These are phyloP conservation scores for Palloptera scutellata DNA, from an alignment of 2,888 invertebrate genomes.

Conservation along the genomic window DNA sequence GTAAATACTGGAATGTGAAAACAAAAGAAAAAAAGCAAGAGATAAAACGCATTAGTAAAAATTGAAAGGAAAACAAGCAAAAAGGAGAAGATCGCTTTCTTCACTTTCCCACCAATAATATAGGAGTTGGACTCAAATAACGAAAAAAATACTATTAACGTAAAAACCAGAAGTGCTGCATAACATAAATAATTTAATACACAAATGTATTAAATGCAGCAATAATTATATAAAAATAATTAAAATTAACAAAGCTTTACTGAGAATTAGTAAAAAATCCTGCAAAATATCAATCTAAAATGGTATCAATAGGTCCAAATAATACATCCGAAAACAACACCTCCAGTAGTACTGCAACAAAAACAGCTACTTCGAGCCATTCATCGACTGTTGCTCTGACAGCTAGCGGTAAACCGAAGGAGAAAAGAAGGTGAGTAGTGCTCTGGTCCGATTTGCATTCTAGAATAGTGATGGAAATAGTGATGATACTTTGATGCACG, in stretches of 20 bases:
- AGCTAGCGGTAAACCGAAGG: constrained; percentile 67
- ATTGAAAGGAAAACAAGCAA: neutral
- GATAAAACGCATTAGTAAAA: constrained; percentile 6
- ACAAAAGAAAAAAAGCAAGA: neutral
- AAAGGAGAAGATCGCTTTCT: neutral
- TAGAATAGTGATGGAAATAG: neutral
- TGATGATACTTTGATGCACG: neutral
- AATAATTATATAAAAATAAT: neutral
- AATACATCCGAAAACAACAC: constrained; percentile 31
- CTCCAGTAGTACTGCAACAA: constrained; percentile 33
- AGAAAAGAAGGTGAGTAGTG: constrained; percentile 73
- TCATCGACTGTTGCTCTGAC: constrained; percentile 45
- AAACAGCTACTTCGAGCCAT: constrained; percentile 37
- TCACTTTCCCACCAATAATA: neutral
- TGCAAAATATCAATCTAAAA: constrained; percentile 44
- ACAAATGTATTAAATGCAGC: no score
- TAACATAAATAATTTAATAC: no score
- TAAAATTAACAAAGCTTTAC: neutral
- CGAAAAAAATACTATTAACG: no score
- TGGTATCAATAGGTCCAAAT: constrained; percentile 49
- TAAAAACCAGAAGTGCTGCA: no score
- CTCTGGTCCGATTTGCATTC: neutral
- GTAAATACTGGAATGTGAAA: neutral
- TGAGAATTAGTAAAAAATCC: neutral
- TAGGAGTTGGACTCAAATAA: neutral